Conservation (phyloP, 2,113 vertebrate species). For the Otus sunia region DNA sequence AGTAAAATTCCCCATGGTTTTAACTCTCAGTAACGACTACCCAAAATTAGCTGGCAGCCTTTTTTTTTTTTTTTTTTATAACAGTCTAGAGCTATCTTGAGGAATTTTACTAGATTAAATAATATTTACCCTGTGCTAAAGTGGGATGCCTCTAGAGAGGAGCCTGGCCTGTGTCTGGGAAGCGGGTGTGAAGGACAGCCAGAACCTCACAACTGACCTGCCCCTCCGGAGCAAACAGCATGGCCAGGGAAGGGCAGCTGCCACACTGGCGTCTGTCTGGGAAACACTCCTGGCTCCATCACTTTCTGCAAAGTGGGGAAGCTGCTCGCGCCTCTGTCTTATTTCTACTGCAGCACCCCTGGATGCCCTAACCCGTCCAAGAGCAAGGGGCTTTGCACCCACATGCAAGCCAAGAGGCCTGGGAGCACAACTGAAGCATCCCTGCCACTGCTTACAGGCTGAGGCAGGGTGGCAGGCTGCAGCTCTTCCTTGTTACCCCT, state of each 20-base stretch:
- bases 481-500: not conserved
- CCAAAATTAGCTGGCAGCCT: not conserved
- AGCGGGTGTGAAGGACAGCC: not conserved
- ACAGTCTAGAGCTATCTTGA: not conserved
- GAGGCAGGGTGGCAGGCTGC: not conserved
- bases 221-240: not conserved
- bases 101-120: constrained; percentile 1
- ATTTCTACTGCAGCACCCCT: not conserved
- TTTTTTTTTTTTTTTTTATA: not conserved
- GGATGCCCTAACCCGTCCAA: not conserved
- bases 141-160: not conserved
- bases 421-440: not conserved
- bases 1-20: constrained; percentile 24
- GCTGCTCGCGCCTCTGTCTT: accelerated
- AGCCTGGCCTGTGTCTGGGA: not conserved
- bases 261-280: accelerated
- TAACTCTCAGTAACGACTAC: constrained; percentile 24
- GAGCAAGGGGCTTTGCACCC: accelerated
- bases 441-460: not conserved
- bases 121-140: not conserved
- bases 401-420: accelerated
- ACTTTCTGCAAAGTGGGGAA: not conserved
- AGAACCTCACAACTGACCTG: not conserved
- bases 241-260: not conserved
- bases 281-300: not conserved